Percentiles rank a stretch among this genome's conserved stretches.
Evolutionary conservation across 1,140 invertebrate species (phyloP).

Genomic region (Solen grandis): DNA sequence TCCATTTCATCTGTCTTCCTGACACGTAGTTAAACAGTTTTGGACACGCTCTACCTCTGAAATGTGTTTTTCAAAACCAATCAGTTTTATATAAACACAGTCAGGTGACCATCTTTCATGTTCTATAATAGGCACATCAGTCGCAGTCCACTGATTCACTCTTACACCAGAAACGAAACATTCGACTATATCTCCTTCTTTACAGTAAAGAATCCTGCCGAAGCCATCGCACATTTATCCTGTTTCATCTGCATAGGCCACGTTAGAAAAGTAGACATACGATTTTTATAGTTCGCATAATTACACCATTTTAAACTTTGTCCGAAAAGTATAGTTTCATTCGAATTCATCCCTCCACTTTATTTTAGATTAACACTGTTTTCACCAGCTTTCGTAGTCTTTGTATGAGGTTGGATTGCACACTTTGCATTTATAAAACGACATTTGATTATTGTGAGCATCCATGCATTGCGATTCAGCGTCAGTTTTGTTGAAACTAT

Average conservation of each 20-base stretch:
- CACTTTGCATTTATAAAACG: slow-evolving; percentile 14
- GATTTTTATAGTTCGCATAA: too few species aligned
- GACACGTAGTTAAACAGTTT: neutral
- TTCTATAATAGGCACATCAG: slow-evolving; percentile 2
- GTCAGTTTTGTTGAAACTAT: slow-evolving; percentile 1
- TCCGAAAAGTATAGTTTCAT: slow-evolving; percentile 13
- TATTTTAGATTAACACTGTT: too few species aligned
- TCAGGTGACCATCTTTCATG: slow-evolving; percentile 4
- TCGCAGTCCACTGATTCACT: neutral
- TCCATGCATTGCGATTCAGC: too few species aligned
- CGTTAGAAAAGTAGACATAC: neutral
- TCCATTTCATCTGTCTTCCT: too few species aligned
- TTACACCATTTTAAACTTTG: slow-evolving; percentile 1
- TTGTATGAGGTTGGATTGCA: too few species aligned
- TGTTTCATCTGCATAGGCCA: slow-evolving; percentile 22
- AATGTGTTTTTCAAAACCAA: neutral
- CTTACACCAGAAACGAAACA: too few species aligned
- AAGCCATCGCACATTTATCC: slow-evolving; percentile 2
- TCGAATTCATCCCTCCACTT: too few species aligned
- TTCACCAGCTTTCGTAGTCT: slow-evolving; percentile 12
- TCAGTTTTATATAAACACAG: slow-evolving; percentile 25
- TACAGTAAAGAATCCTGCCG: slow-evolving; percentile 26
- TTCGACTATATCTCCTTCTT: slow-evolving; percentile 32
- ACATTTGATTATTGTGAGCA: slow-evolving; percentile 6
- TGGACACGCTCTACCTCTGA: neutral